Conservation (phyloP, 2,797 vertebrate genomes). For the Limosa lapponica region DNA sequence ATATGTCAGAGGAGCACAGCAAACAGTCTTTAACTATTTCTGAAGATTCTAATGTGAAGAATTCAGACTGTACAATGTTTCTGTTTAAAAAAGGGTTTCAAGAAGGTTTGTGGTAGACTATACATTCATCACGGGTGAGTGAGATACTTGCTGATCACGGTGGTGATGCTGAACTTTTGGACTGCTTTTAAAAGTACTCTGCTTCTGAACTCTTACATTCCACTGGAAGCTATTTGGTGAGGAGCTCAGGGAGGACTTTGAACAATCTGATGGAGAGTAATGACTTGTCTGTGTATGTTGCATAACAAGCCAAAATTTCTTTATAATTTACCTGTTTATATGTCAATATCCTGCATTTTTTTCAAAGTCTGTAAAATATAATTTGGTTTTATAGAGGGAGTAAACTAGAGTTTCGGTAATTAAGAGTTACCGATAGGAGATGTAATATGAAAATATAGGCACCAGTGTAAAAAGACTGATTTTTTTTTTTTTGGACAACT, state of each 20-base stretch:
- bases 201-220: background rate
- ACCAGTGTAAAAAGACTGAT: background rate
- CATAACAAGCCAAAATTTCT: background rate
- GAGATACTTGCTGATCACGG: slow-evolving; percentile 4
- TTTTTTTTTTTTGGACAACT: background rate
- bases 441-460: background rate
- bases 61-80: background rate
- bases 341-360: background rate
- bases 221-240: background rate
- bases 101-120: background rate
- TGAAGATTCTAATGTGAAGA: slow-evolving; percentile 48
- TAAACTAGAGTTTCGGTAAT: background rate
- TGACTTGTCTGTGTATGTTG: background rate
- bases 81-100: background rate
- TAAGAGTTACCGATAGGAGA: background rate
- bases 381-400: background rate
- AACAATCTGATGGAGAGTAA: background rate
- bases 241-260: background rate
- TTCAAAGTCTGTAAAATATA: background rate
- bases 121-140: background rate
- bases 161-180: background rate
- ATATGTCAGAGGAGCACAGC: slow-evolving; percentile 81
- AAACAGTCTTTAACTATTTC: slow-evolving; percentile 60
- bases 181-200: slow-evolving; percentile 15
- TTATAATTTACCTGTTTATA: background rate